These are phyloP conservation scores for Drosophila differens DNA, from an alignment of 2,888 invertebrate species.

Conservation along the genomic window DNA sequence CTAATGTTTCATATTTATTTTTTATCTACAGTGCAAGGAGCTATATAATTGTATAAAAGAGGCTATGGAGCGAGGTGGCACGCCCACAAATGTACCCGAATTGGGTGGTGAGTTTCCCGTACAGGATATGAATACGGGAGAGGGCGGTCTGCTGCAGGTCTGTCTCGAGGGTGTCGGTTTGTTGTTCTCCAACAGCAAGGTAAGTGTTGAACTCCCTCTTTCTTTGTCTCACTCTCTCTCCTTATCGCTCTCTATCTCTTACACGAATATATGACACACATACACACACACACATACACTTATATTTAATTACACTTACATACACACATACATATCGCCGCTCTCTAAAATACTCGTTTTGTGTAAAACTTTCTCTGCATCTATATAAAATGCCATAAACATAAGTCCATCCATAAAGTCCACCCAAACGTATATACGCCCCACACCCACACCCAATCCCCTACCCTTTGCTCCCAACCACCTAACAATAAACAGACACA, in stretches of 20 bases:
- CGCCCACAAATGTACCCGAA: constrained; percentile 86
- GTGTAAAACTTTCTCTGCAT: constrained; percentile 65
- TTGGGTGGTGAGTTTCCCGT: constrained; percentile 98
- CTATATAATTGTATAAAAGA: constrained; percentile 99
- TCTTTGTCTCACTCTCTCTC: constrained; percentile 17
- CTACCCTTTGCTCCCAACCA: neutral
- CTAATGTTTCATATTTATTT: neutral
- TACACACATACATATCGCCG: constrained; percentile 46
- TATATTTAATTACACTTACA: constrained; percentile 16
- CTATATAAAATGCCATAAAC: constrained; percentile 56
- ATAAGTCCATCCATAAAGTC: constrained; percentile 49
- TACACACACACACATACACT: constrained; percentile 9
- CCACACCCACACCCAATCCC: constrained; percentile 5
- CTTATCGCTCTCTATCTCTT: constrained; percentile 27
- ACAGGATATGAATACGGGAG: constrained; percentile 98
- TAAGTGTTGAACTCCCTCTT: constrained; percentile 86
- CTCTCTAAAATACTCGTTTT: constrained; percentile 65
- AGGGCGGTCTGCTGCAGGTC: constrained; percentile 98
- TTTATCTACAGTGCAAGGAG: constrained; percentile 94
- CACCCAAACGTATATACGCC: constrained; percentile 29
- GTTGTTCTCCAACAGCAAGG: constrained; percentile 99
- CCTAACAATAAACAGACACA: constrained; percentile 28
- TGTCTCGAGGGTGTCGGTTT: constrained; percentile 99
- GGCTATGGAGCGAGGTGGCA: constrained; percentile 97
- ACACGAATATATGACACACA: constrained; percentile 17